Conservation (phyloP, 2,113 vertebrate species). For the Clarias gariepinus region DNA sequence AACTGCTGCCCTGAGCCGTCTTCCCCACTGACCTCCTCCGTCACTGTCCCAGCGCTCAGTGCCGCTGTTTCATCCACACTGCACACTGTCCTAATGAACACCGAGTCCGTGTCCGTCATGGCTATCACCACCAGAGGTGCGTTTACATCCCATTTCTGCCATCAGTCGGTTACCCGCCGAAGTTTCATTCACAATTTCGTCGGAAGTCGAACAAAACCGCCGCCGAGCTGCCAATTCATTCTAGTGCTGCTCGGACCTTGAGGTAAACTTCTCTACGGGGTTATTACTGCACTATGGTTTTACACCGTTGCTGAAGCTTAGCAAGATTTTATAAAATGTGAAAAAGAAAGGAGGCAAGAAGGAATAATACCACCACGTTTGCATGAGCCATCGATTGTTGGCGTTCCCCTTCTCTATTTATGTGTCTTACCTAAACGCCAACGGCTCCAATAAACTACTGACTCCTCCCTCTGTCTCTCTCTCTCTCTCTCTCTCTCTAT, state of each 20-base stretch:
- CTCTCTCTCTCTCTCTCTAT: constrained; percentile 14
- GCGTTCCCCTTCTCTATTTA: constrained; percentile 11
- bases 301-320: not conserved
- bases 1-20: not conserved
- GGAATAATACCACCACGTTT: not conserved
- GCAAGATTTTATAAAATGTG: not conserved
- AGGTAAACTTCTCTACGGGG: not conserved
- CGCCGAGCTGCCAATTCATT: not conserved
- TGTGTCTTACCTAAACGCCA: constrained; percentile 3
- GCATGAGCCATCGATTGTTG: not conserved
- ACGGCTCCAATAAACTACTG: not conserved
- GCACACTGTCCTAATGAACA: constrained; percentile 24
- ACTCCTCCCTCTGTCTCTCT: constrained; percentile 18
- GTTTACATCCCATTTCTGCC: not conserved
- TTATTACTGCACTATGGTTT: not conserved
- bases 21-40: constrained; percentile 5
- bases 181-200: constrained; percentile 1
- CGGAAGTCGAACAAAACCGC: not conserved
- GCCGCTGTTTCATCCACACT: constrained; percentile 31
- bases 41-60: not conserved
- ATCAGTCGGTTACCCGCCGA: not conserved
- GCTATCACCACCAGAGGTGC: not conserved
- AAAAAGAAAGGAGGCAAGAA: not conserved
- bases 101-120: constrained; percentile 9
- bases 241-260: not conserved